Evolutionary conservation across 1,140 invertebrate species (phyloP), one percentile per base, ranked within the genome.

Genomic region (Caenorhabditis remanei): DNA sequence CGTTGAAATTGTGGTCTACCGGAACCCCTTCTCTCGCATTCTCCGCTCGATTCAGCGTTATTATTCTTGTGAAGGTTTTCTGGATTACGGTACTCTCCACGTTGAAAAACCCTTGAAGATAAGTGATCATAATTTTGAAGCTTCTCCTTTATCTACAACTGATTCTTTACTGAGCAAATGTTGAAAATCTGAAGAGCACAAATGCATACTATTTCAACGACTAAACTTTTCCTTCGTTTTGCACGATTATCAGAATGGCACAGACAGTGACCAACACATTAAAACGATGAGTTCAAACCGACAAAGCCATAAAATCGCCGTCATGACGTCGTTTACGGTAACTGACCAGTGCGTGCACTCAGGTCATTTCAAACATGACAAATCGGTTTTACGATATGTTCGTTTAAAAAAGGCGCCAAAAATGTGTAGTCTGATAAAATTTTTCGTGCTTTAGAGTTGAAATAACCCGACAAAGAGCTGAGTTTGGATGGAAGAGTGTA

Each of bases 311-410:
- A 63, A 63, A 63, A 63, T 32, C 24, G 16, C 56, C 11, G 11
- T 4, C 19, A 63, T 40, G 61, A 63, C 61, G 61, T 63, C 24
- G 24, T 32, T 58, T 58, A 7, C n/a, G 55, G 6, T 32, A 40
- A 63, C 61, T 63, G 61, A 63, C 61, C 61, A 32, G 61, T 63
- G 21, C n/a, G 61, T 63, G 61, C 24, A 63, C 61, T 32, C 8
- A 63, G 61, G 61, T 9, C 61, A 63, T 63, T 63, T 63, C 61
- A 32, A 8, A 6, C 11, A 63, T 53, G 50, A 53, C 50, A 53
- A 53, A 53, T 3, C 50, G 16, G 2, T 63, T 63, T 63, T 63
- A 63, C 24, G 61, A 63, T 63, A 24, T 24, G n/a, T 63, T 63
- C 61, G 24, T 32, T n/a, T 11, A 13, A 24, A 63, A 32, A 32